These are phyloP conservation scores for Thyatira batis DNA, from an alignment of 2,888 invertebrate genomes.

Conservation along the genomic window DNA sequence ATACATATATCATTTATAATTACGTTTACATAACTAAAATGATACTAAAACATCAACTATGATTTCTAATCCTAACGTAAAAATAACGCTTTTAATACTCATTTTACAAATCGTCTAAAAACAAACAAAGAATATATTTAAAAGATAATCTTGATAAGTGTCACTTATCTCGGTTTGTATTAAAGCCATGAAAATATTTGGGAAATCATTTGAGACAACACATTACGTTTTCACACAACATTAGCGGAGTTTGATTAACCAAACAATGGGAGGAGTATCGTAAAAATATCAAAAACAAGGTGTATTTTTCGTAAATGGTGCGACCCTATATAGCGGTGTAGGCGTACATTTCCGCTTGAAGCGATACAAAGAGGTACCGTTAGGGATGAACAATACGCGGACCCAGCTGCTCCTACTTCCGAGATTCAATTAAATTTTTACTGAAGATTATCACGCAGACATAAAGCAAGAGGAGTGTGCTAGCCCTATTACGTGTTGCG, in stretches of 20 bases:
- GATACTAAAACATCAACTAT: not conserved
- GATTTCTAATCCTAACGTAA: not conserved
- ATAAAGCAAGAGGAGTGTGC: slow-evolving; percentile 39
- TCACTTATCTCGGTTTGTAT: not conserved
- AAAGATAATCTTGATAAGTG: slow-evolving; percentile 2
- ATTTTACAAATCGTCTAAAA: not conserved
- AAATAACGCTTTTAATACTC: not conserved
- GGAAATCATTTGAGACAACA: not conserved
- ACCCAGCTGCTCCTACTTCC: slow-evolving; percentile 70
- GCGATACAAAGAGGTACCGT: slow-evolving; percentile 37
- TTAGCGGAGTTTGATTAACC: slow-evolving; percentile 36
- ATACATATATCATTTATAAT: too few species aligned
- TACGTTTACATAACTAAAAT: too few species aligned
- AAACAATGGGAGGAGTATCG: slow-evolving; percentile 27
- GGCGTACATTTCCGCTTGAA: slow-evolving; percentile 41
- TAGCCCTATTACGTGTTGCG: slow-evolving; percentile 32
- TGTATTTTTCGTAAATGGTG: slow-evolving; percentile 39
- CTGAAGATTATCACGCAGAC: slow-evolving; percentile 81
- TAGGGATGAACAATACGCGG: slow-evolving; percentile 53
- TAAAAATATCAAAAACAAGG: slow-evolving; percentile 18
- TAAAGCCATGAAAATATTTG: not conserved
- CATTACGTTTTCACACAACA: slow-evolving; percentile 6
- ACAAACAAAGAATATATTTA: not conserved
- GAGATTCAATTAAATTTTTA: slow-evolving; percentile 82
- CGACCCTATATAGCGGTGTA: slow-evolving; percentile 44